These are phyloP conservation scores for Tychaedon coryphoeus DNA, from an alignment of 2,113 vertebrate species.

Conservation along the genomic window DNA sequence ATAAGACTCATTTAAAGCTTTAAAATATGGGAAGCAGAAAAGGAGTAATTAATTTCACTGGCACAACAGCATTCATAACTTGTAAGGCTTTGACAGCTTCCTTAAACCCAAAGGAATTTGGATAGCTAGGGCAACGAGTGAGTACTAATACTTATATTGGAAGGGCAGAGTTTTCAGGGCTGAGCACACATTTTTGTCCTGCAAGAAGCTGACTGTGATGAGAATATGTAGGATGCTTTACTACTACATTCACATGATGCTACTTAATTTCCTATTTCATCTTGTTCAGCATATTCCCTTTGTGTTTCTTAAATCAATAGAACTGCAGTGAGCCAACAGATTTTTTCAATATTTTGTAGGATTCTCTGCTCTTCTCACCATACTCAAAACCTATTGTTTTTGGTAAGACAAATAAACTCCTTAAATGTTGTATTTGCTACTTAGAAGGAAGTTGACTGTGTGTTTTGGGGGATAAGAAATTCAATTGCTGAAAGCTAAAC, in stretches of 20 bases:
- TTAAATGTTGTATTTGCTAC: not conserved
- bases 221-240: conserved; percentile 19
- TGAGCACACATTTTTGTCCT: conserved; percentile 42
- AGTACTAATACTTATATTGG: not conserved
- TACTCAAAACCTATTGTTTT: not conserved
- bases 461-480: not conserved
- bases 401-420: not conserved
- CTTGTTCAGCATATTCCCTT: conserved; percentile 46
- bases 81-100: conserved; percentile 63
- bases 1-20: conserved; percentile 40
- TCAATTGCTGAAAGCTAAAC: not conserved
- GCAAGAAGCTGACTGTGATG: not conserved
- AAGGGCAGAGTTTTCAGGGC: not conserved
- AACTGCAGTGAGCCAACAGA: not conserved
- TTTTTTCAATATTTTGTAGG: conserved; percentile 45
- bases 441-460: not conserved
- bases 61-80: conserved; percentile 37
- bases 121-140: conserved; percentile 11
- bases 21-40: conserved; percentile 55
- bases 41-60: conserved; percentile 66
- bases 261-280: not conserved
- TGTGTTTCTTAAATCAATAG: conserved; percentile 52
- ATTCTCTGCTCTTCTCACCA: not conserved
- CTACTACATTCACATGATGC: not conserved
- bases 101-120: conserved; percentile 52